Evolutionary conservation across 2,888 invertebrate species (phyloP).

Genomic region (Phytoseiulus persimilis): DNA sequence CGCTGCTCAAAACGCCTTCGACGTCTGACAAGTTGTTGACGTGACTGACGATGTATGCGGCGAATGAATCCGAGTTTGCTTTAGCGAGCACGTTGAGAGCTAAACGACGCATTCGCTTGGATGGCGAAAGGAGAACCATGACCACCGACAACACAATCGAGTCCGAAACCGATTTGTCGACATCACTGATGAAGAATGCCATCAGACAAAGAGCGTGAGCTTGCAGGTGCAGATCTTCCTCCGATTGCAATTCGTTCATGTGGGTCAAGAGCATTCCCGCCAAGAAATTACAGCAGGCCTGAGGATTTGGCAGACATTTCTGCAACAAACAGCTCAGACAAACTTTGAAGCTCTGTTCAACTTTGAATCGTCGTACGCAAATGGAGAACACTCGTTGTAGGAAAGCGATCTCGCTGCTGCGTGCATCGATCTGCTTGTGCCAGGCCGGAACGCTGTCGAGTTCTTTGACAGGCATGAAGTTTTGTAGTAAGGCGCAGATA

Average conservation of each 20-base stretch:
- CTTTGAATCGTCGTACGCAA: background rate
- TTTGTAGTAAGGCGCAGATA: conserved; percentile 10
- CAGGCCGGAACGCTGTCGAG: conserved; percentile 8
- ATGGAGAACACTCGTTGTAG: conserved; percentile 21
- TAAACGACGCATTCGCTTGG: background rate
- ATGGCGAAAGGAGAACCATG: conserved; percentile 8
- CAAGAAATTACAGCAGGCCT: conserved; percentile 1
- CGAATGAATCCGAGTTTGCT: background rate
- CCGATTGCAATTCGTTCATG: background rate
- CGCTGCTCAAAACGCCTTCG: background rate
- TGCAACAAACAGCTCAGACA: background rate
- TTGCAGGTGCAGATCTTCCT: conserved; percentile 12
- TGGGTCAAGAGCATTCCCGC: background rate
- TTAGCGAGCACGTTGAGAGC: background rate
- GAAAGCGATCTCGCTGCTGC: conserved; percentile 30
- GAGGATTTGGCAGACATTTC: background rate
- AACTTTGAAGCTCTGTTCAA: conserved; percentile 1
- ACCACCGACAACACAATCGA: background rate
- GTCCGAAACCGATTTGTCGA: background rate
- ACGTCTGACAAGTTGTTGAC: conserved; percentile 11
- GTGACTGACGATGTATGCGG: background rate
- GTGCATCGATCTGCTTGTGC: conserved; percentile 14
- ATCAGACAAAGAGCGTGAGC: conserved; percentile 13
- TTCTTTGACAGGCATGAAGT: conserved; percentile 9
- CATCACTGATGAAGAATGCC: background rate